Conservation (phyloP, 2,113 vertebrate species). For the Heterotis niloticus region DNA sequence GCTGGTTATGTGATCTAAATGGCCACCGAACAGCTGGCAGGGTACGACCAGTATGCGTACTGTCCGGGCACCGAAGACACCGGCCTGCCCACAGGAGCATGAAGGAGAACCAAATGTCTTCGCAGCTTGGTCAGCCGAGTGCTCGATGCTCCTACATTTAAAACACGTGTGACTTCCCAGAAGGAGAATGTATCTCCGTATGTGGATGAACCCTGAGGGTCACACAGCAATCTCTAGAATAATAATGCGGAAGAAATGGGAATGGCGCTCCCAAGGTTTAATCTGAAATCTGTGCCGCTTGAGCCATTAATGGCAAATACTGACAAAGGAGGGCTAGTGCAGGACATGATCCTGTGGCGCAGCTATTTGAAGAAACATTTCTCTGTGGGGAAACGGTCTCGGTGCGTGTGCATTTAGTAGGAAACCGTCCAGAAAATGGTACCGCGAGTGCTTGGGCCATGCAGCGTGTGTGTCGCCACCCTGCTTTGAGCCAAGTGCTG, state of each 20-base stretch:
- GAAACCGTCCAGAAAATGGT: no score
- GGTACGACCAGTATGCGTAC: neutral
- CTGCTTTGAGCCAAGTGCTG: no score
- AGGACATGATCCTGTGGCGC: slow-evolving; percentile 26
- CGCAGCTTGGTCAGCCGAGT: neutral
- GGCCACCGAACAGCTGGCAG: slow-evolving; percentile 1
- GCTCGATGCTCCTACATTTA: neutral
- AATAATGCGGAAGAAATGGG: no score
- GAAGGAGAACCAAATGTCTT: neutral
- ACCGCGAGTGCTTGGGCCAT: no score
- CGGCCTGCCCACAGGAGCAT: neutral
- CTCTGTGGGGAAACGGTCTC: slow-evolving; percentile 37
- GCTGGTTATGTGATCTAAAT: slow-evolving; percentile 18
- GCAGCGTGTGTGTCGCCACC: no score
- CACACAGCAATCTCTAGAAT: no score
- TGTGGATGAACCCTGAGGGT: no score
- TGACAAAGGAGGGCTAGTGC: slow-evolving; percentile 12
- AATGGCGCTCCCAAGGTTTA: slow-evolving; percentile 9
- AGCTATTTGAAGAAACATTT: slow-evolving; percentile 19
- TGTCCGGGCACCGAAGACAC: neutral
- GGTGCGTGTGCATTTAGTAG: slow-evolving; percentile 19
- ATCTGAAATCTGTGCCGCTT: slow-evolving; percentile 32
- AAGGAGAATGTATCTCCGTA: no score
- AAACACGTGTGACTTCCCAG: no score
- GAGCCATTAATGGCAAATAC: neutral